Evolutionary conservation across 2,113 vertebrate species (phyloP), one percentile per base, ranked within the genome.

Genomic region (Alces alces): DNA sequence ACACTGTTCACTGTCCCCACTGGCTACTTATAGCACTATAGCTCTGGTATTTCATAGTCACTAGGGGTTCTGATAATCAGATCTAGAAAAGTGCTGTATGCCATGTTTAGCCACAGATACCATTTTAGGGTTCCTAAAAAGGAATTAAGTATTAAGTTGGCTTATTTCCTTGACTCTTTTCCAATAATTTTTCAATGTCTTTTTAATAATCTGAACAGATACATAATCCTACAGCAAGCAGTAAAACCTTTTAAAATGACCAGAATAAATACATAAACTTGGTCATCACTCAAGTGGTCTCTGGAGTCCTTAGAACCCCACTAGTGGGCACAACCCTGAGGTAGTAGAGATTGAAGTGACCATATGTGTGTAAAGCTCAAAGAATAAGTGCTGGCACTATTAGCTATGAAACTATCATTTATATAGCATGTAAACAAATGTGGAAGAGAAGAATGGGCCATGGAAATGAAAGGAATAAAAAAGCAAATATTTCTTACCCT

Each of bases 401-500:
- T 43, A 86, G 33, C n/a, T 79, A 28, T 52, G 83, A 89, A 61
- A 47, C 50, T 91, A 6, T 79, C 66, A 85, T 33, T 55, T 83
- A 11, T 21, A 89, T 2, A 90, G 57, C 0, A 0, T 54, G 52
- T 47, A 73, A 89, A 36, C 61, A 97, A 89, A 95, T 79, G 70
- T 36, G 21, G 54, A 94, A 95, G 52, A 96, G n/a, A 47, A 80
- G 15, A 33, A 19, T 25, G 2, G 55, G 6, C 8, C 21, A 27
- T 64, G 19, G 43, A 91, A 93, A 95, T 66, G n/a, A 93, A 95
- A 93, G 23, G 79, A 96, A 84, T 47, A 93, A 98, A 97, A 79
- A 61, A 90, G 93, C 23, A 78, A 93, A 82, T 50, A 90, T 98
- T 96, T 30, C 98, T 97, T 98, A 99, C 99, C 99, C 98, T 99